Percentiles rank a stretch among this genome's conserved stretches.
These are phyloP conservation scores for Phortica okadai DNA, from an alignment of 2,888 invertebrate genomes.

Conservation along the genomic window DNA sequence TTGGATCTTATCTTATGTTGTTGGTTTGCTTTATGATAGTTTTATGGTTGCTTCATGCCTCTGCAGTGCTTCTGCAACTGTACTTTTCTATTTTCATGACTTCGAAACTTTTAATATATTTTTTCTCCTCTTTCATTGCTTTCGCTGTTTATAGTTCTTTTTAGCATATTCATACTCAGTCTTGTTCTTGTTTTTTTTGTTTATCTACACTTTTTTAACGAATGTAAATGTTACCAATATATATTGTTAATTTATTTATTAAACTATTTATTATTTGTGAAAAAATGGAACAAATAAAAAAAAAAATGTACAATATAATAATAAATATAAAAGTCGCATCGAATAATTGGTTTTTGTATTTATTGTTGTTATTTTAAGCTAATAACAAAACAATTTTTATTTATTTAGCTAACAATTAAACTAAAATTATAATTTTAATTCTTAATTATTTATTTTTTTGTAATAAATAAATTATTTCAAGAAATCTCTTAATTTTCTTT, in stretches of 20 bases:
- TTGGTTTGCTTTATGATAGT: neutral
- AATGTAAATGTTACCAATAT: conserved; percentile 7
- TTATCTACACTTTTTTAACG: conserved; percentile 28
- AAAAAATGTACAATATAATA: conserved; percentile 14
- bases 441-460: conserved; percentile 45
- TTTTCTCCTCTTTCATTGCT: neutral
- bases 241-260: conserved; percentile 30
- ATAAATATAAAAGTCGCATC: neutral
- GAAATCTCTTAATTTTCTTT: conserved; percentile 43
- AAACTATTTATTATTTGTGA: conserved; percentile 46
- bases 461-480: conserved; percentile 51
- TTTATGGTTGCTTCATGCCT: neutral
- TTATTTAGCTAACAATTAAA: conserved; percentile 41
- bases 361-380: conserved; percentile 31
- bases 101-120: neutral
- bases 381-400: conserved; percentile 39
- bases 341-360: neutral
- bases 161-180: too few relatives aligned
- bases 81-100: too few relatives aligned
- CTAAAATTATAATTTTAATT: conserved; percentile 51
- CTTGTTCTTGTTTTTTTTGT: conserved; percentile 17
- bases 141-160: neutral
- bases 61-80: too few relatives aligned
- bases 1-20: too few relatives aligned
- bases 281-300: conserved; percentile 28